Evolutionary conservation across 2,797 vertebrate genomes (phyloP).

Genomic region (Hybognathus amarus): DNA sequence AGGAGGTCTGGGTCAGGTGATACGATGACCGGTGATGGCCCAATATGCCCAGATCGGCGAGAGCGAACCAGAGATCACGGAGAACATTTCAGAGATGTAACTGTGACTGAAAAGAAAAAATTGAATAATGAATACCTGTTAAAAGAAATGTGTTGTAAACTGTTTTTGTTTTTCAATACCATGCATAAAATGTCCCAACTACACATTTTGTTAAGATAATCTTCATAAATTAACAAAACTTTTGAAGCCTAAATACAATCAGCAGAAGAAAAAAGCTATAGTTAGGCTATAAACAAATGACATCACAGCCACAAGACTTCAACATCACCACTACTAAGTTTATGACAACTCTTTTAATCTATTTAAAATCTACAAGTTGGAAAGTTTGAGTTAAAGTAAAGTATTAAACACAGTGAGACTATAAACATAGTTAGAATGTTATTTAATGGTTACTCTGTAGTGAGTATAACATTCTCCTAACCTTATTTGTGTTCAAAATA

Average conservation of each 20-base stretch:
- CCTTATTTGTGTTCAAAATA: neutral
- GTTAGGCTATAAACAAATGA: neutral
- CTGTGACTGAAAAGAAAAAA: conserved; percentile 60
- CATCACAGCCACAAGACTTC: neutral
- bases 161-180: neutral
- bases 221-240: neutral
- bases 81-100: conserved; percentile 84
- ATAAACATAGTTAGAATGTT: neutral
- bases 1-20: conserved; percentile 93
- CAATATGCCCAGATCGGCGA: conserved; percentile 80
- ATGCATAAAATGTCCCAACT: neutral
- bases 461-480: neutral
- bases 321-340: neutral
- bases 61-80: conserved; percentile 81
- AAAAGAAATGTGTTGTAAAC: neutral
- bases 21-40: conserved; percentile 79
- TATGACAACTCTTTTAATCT: neutral
- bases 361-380: neutral
- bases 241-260: neutral
- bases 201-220: neutral
- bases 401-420: neutral
- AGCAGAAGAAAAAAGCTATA: neutral
- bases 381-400: neutral
- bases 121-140: neutral
- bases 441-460: neutral